Evolutionary conservation across 2,888 invertebrate genomes (phyloP), one percentile per base, ranked within the genome.

Genomic region (Rhaphigaster nebulosa): DNA sequence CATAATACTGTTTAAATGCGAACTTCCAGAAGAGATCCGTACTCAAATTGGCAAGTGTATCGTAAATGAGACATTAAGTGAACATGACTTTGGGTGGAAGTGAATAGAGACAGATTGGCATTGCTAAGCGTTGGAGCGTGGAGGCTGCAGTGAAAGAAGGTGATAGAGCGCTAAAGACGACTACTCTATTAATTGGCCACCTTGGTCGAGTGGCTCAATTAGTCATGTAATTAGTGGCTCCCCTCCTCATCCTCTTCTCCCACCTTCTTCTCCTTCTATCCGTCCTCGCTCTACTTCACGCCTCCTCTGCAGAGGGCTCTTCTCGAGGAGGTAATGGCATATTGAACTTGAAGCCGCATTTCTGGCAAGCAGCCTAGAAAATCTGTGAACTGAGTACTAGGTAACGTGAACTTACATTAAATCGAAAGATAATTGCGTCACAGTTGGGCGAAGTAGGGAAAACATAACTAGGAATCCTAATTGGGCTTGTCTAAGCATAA

Each of bases 171-270:
- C 65, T 50, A 89, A 89, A 52, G 76, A 18, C 70, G 60, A 70
- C 76, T 18, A 6, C 52, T n/a, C 89, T 76, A 89, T 89, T 89
- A 89, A 89, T 89, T 89, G 89, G 89, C 45, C 84, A 52, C 76
- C 89, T 50, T 38, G 26, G 50, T 76, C 50, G 76, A 89, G 89
- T 89, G 89, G 50, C 45, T 70, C 89, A 89, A 89, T 89, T 89
- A 89, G 89, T 65, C 50, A n/a, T 76, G 89, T 89, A 76, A 89
- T 89, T 89, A 89, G 88, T 56, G 60, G 26, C 60, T 54, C 29
- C 41, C 80, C 20, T n/a, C 41, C 38, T 45, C 80, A 26, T 41
- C 84, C 45, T 38, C 70, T 65, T 29, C 23, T 65, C 65, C 76
- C 6, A 65, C 65, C 65, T 65, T n/a, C 65, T n/a, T n/a, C 18